Conservation (phyloP, 2,888 invertebrate species). For the Tanypteryx hageni region DNA sequence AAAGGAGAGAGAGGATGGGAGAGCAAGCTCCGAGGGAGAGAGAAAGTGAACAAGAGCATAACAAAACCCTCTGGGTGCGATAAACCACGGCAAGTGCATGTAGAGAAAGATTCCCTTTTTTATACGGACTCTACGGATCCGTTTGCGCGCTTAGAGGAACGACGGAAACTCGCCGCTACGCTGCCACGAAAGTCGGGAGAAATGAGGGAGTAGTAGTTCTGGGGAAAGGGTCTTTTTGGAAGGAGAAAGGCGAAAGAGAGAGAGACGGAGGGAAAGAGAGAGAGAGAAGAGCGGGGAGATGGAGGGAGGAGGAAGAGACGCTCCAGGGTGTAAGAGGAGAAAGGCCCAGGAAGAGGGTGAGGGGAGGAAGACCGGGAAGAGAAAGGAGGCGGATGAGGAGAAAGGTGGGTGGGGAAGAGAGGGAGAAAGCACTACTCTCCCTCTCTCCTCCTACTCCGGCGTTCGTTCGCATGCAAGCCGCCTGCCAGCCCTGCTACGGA, state of each 20-base stretch:
- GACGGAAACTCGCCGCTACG: neutral
- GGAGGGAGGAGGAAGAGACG: conserved; percentile 18
- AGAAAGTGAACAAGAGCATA: conserved; percentile 13
- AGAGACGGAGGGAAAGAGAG: neutral
- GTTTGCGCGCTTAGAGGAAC: conserved; percentile 3
- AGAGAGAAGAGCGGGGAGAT: neutral
- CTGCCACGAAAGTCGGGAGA: neutral
- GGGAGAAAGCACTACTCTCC: conserved; percentile 55
- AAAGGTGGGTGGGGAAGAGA: conserved; percentile 27
- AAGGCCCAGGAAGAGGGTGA: conserved; percentile 45
- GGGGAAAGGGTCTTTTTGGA: neutral
- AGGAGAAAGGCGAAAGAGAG: neutral
- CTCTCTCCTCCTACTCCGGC: conserved; percentile 15
- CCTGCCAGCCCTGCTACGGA: conserved; percentile 57
- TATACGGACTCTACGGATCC: conserved; percentile 12
- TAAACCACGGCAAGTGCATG: conserved; percentile 51
- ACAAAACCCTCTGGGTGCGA: conserved; percentile 37
- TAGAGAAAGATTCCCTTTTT: conserved; percentile 29
- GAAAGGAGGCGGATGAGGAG: conserved; percentile 53
- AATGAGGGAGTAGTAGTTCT: neutral
- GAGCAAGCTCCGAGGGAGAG: neutral
- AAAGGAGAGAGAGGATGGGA: neutral
- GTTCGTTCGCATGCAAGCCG: conserved; percentile 64
- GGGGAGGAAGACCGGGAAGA: conserved; percentile 45
- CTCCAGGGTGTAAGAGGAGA: conserved; percentile 63